Conservation (phyloP, 2,113 vertebrate genomes). For the Hipposideros armiger region DNA sequence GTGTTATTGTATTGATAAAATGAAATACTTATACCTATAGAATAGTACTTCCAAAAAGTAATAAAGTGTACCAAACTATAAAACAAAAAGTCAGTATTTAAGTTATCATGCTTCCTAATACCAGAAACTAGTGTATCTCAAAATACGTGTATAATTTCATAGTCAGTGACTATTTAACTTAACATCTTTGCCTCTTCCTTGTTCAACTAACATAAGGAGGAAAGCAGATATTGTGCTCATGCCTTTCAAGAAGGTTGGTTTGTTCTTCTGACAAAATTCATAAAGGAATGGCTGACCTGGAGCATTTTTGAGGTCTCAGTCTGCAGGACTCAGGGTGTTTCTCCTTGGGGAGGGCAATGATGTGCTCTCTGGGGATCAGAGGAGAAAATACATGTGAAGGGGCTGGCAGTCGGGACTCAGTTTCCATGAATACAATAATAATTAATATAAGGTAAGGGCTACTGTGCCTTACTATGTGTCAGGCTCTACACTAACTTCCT, state of each 20-base stretch:
- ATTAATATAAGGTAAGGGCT: not conserved
- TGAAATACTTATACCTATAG: not conserved
- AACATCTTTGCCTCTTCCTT: not conserved
- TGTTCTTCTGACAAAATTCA: not conserved
- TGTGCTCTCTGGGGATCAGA: constrained; percentile 44
- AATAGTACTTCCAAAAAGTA: not conserved
- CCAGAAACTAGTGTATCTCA: not conserved
- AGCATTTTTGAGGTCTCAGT: not conserved
- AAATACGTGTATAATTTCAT: not conserved
- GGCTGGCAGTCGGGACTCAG: not conserved
- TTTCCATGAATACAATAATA: not conserved
- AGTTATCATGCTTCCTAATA: not conserved
- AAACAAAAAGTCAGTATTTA: not conserved
- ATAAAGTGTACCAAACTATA: not conserved
- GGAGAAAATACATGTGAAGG: not conserved
- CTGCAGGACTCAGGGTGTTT: not conserved
- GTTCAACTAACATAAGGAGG: not conserved
- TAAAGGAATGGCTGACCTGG: not conserved
- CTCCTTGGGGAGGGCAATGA: not conserved
- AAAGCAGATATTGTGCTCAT: not conserved
- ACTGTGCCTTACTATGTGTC: not conserved
- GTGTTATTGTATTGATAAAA: not conserved
- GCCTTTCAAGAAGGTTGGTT: not conserved
- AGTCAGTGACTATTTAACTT: not conserved
- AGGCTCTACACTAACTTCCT: not conserved